Percentiles rank a stretch among this genome's conserved stretches.
Evolutionary conservation across 2,113 vertebrate species (phyloP).

Genomic region (Pimephales promelas): DNA sequence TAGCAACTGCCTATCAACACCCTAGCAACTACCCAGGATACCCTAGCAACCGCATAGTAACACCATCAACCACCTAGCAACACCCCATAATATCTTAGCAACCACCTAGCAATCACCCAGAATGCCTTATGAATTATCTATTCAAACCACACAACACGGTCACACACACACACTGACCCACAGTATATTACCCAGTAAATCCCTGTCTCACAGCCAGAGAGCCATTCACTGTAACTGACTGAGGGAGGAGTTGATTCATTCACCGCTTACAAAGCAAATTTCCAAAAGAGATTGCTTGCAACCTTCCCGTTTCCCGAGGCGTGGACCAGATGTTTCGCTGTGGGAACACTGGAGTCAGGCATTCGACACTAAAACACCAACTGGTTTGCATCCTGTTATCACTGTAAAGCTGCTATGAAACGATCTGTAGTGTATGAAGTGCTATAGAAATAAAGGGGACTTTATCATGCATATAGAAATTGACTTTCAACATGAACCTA

Average conservation of each 20-base stretch:
- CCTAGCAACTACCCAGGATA: no score
- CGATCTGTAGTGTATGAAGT: no score
- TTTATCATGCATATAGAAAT: no score
- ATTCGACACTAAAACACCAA: not conserved
- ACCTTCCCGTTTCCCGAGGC: conserved; percentile 47
- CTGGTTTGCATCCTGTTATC: no score
- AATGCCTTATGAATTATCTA: not conserved
- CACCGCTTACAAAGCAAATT: conserved; percentile 58
- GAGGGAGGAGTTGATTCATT: conserved; percentile 49
- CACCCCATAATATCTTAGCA: no score
- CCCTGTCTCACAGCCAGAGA: not conserved
- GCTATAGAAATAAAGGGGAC: no score
- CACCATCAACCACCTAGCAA: no score
- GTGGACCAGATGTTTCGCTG: conserved; percentile 60
- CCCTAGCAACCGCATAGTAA: no score
- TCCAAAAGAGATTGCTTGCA: conserved; percentile 56
- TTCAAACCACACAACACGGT: not conserved
- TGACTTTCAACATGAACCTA: no score
- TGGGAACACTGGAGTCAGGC: not conserved
- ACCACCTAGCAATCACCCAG: no score
- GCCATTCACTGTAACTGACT: not conserved
- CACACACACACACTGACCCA: not conserved
- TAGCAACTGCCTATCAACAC: no score
- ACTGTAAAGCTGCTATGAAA: no score
- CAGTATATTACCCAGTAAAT: not conserved